phyloP scores from a whole-genome alignment of 2,888 invertebrate genomes.

The Clunio marinus region DNA sequence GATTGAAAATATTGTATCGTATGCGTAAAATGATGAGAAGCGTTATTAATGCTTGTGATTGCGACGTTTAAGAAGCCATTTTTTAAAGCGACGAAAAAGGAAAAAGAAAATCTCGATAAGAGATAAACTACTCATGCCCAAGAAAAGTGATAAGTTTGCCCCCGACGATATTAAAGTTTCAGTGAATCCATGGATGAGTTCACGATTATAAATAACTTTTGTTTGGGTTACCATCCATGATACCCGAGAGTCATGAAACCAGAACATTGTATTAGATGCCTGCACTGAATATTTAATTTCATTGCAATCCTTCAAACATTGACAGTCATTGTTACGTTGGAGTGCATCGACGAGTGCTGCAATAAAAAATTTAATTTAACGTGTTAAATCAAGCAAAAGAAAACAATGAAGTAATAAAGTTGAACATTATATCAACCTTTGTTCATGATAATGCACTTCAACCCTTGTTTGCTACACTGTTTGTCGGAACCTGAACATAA shows the following conservation, averaged over 20 bases:
- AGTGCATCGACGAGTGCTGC: conserved; percentile 8
- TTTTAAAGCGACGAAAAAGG: too few relatives aligned
- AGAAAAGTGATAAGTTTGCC: conserved; percentile 40
- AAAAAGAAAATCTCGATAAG: conserved; percentile 40
- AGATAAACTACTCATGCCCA: conserved; percentile 41
- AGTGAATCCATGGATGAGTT: conserved; percentile 45
- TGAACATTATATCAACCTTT: conserved; percentile 41
- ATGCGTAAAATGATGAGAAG: too few relatives aligned
- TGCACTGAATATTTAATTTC: conserved; percentile 41
- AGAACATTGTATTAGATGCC: conserved; percentile 41
- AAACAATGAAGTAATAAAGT: conserved; percentile 11
- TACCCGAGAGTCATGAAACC: conserved; percentile 44
- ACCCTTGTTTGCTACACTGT: conserved; percentile 44
- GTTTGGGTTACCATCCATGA: conserved; percentile 45
- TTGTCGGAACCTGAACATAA: background rate
- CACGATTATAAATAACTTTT: conserved; percentile 44
- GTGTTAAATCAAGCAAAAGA: conserved; percentile 34
- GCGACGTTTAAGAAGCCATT: too few relatives aligned
- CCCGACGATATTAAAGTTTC: conserved; percentile 43
- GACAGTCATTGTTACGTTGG: conserved; percentile 24
- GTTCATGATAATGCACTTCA: conserved; percentile 43
- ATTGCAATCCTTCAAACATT: conserved; percentile 41
- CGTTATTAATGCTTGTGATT: too few relatives aligned
- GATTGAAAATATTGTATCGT: too few relatives aligned
- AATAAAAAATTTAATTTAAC: conserved; percentile 32